Base-by-base conservation (phyloP, 2,797 vertebrate genomes). In the Tympanoctomys barrerae region DNA sequence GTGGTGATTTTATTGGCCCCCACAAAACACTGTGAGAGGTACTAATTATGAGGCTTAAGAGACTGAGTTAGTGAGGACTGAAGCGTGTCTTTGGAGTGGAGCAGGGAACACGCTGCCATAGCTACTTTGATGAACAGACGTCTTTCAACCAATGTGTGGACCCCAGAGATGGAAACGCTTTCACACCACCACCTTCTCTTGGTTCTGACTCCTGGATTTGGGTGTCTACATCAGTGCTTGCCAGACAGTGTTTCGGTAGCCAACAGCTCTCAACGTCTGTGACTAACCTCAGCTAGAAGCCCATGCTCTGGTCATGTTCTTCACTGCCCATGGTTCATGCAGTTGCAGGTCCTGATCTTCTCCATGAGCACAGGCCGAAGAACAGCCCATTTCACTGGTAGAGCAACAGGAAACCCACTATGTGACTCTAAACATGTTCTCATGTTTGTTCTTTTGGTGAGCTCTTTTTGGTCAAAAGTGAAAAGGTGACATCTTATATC, bases 171-270 rank as follows among this genome's bases (percentile, higher is more conserved):
- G 8, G 5, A 62, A 31, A 28, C 0, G 1, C 13, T 13, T 42
- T 21, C 7, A 11, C 0, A 3, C 4, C 46, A 1, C 24, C 12
- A 10, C 22, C 46, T 49, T 70, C 39, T 64, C 24, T 28, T 0
- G 6, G 5, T 9, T 31, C 73, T 42, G 5, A 21, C 42, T 24
- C 49, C 22, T 4, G 16, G 36, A 18, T 12, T 64, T 70, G 28
- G 33, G 1, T n/a, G 57, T 66, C 33, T 70, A 26, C 0, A 2
- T 64, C 24, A 12, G 24, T 39, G 42, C 28, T 61, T 42, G 13
- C n/a, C 39, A 49, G 26, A 26, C 59, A 24, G 4, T 7, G 19
- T 61, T 62, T 14, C 4, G 22, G 2, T 39, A 33, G n/a, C 33
- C 57, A 19, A 24, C 22, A 10, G 8, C 18, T 36, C 24, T 59